These are phyloP conservation scores for Dendrocincla tyrannina DNA, from an alignment of 2,797 vertebrate species.

Conservation along the genomic window DNA sequence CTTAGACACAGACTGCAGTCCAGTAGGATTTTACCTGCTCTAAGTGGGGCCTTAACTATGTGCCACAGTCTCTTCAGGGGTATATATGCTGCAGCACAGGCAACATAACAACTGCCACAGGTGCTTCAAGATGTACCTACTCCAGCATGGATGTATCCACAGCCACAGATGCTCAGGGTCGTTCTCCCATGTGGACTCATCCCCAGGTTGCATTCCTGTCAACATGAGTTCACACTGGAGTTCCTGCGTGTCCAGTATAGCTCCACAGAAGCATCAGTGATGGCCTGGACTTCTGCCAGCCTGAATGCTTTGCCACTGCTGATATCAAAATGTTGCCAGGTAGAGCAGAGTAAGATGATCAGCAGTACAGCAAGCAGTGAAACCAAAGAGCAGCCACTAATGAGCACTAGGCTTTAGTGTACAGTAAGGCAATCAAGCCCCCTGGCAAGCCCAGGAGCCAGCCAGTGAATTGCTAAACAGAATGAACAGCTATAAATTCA, in stretches of 20 bases:
- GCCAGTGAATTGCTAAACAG: background rate
- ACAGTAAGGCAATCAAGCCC: background rate
- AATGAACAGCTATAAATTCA: background rate
- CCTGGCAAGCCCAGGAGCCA: background rate
- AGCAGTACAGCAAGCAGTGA: background rate
- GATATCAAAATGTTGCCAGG: background rate
- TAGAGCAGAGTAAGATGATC: background rate
- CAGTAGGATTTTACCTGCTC: background rate
- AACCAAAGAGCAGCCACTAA: background rate
- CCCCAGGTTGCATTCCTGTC: background rate
- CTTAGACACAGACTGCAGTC: background rate
- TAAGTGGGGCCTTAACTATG: background rate
- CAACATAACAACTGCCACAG: background rate
- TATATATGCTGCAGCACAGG: background rate
- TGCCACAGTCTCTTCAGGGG: background rate
- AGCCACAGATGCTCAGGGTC: background rate
- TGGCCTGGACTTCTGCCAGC: background rate
- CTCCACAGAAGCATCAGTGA: background rate
- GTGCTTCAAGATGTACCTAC: background rate
- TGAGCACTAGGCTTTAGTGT: background rate
- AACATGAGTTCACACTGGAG: background rate
- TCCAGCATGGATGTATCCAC: background rate
- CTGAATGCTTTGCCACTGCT: background rate
- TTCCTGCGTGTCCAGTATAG: background rate
- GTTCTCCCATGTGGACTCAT: background rate